Base-by-base conservation (phyloP, 2,113 vertebrate species). In the Rana temporaria region DNA sequence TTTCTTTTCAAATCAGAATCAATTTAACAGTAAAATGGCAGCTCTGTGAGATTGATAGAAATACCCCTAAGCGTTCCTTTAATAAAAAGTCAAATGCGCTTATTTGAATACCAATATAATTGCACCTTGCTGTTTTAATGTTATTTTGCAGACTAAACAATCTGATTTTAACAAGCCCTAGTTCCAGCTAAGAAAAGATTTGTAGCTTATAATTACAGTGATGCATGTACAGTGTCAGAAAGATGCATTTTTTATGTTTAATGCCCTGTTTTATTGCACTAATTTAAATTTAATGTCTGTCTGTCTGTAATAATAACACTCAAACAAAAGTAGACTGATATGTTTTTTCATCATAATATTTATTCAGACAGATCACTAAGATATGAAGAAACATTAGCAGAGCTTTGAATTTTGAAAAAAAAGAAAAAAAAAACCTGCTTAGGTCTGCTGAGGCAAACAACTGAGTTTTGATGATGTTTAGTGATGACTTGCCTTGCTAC, bases 201-300 rank as follows among this genome's bases (percentile, higher is more conserved):
- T 94, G 90, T 90, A 89, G 86, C 82, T 86, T 82, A 84, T 92
- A 92, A 94, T 93, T 94, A 91, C 80, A 89, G 89, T 94, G 92
- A 94, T 93, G 78, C 89, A 93, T 92, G 90, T 88, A 84, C 82
- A 78, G 64, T 91, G 91, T 91, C 92, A 93, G 86, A 87, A 89
- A 89, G 73, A 90, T 89, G 88, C 92, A 86, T 93, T 92, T 90
- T 55, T 55, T 92, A 93, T 91, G 88, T 90, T 92, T 93, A 93
- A 93, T 93, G 88, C 87, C 90, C 90, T 93, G 90, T 87, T 94
- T 93, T 92, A 94, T 93, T 91, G 85, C 89, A 92, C 92, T 93
- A 94, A 93, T 93, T 93, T 92, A 94, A 89, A 90, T 93, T 93
- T 94, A 93, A 94, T 92, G 90, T 93, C 81, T 83, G 90, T 91